These are phyloP conservation scores for Danio choprae DNA, from an alignment of 2,797 vertebrate genomes.

Conservation along the genomic window DNA sequence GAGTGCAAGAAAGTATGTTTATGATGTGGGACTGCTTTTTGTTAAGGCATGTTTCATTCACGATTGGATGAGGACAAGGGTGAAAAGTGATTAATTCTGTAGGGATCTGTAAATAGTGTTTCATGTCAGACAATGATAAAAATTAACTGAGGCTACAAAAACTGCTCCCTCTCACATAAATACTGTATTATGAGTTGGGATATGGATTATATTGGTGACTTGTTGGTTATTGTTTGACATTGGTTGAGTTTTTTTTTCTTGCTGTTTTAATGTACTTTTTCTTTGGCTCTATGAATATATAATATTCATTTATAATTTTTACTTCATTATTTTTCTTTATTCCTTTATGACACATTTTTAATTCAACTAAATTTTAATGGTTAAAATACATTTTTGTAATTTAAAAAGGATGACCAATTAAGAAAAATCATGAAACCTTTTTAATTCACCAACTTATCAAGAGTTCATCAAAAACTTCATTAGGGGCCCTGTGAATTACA, in stretches of 20 bases:
- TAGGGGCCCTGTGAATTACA: too few species aligned
- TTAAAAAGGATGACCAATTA: too few species aligned
- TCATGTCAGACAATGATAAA: constrained; percentile 23
- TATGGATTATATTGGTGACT: not conserved
- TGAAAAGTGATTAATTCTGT: not conserved
- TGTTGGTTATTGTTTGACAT: not conserved
- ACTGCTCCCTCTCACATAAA: not conserved
- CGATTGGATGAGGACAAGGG: not conserved
- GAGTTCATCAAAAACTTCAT: too few species aligned
- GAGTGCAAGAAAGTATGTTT: not conserved
- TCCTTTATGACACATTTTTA: too few species aligned
- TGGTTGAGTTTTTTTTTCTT: not conserved
- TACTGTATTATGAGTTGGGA: not conserved
- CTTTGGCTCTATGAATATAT: too few species aligned
- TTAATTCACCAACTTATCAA: too few species aligned
- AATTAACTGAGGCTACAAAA: not conserved
- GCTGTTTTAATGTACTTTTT: not conserved
- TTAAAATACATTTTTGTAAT: too few species aligned
- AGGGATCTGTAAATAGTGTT: not conserved
- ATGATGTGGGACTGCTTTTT: constrained; percentile 19
- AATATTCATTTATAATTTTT: too few species aligned
- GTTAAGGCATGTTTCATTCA: not conserved
- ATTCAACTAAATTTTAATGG: too few species aligned
- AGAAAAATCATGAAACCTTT: too few species aligned
- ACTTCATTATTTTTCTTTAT: too few species aligned